Conservation (phyloP, 1,140 invertebrate genomes). For the Himalopsyche phryganea region DNA sequence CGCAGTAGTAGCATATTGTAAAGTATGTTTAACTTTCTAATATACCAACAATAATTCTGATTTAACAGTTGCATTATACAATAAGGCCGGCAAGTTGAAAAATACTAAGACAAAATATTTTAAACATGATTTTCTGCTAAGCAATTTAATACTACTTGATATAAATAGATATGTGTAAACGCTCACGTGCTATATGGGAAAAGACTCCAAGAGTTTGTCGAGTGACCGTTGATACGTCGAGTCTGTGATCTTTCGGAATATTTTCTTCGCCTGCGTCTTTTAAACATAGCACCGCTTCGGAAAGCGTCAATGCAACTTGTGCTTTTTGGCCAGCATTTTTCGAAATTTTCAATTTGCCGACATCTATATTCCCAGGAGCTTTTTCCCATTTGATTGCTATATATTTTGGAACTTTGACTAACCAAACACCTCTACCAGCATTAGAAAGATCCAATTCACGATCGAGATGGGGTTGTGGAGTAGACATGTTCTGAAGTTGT, state of each 20-base stretch:
- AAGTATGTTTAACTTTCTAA: too few species aligned
- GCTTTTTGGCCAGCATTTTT: conserved; percentile 54
- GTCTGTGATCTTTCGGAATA: conserved; percentile 85
- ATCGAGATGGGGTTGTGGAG: conserved; percentile 54
- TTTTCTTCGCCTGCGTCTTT: conserved; percentile 67
- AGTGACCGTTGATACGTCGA: conserved; percentile 84
- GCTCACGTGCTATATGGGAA: conserved; percentile 71
- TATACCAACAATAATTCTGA: too few species aligned
- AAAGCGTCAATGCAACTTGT: conserved; percentile 56
- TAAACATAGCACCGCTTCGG: conserved; percentile 59
- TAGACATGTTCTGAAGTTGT: conserved; percentile 1
- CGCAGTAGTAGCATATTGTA: too few species aligned
- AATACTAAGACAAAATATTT: too few species aligned
- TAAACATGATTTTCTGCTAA: too few species aligned
- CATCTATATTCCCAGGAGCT: conserved; percentile 63
- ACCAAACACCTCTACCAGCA: conserved; percentile 85
- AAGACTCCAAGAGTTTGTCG: conserved; percentile 87
- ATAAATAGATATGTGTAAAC: not conserved
- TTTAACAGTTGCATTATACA: not conserved
- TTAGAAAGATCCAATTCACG: conserved; percentile 84
- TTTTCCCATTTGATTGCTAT: conserved; percentile 88
- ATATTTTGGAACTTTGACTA: conserved; percentile 97
- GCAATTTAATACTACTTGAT: too few species aligned
- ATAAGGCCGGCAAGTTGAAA: not conserved
- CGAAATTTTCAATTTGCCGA: conserved; percentile 57